Conservation (phyloP, 1,140 invertebrate genomes). For the Brachionus plicatilis region DNA sequence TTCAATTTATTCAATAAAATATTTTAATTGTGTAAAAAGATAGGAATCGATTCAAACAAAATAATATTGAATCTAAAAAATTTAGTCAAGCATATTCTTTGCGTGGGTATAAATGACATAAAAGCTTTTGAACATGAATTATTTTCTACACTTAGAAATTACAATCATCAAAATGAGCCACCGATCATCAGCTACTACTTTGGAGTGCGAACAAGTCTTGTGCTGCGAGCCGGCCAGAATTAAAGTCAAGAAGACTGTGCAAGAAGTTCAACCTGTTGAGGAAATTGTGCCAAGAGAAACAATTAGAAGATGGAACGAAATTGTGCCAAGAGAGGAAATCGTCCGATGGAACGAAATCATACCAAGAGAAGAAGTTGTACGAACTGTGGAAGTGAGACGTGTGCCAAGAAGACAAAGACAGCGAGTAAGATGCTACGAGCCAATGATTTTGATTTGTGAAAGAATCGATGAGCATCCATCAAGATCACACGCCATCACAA, state of each 20-base stretch:
- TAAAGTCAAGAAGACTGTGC: background rate
- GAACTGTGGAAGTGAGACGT: background rate
- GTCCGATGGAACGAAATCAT: conserved; percentile 10
- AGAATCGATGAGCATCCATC: background rate
- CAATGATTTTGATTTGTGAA: conserved; percentile 19
- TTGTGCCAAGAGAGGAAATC: conserved; percentile 12
- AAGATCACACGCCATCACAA: background rate
- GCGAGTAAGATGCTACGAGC: background rate
- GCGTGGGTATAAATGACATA: background rate
- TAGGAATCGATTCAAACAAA: background rate
- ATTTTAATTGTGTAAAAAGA: background rate
- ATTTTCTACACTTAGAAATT: background rate
- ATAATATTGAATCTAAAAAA: background rate
- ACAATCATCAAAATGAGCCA: background rate
- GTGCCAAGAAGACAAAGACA: background rate
- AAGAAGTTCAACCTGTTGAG: background rate
- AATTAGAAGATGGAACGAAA: conserved; percentile 18
- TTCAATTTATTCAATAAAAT: background rate
- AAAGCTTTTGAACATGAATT: background rate
- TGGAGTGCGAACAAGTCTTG: background rate
- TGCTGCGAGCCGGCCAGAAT: background rate
- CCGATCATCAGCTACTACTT: background rate
- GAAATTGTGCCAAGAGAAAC: background rate
- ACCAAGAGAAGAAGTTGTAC: conserved; percentile 9
- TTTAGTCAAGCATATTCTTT: conserved; percentile 10